These are phyloP conservation scores for Pandion haliaetus DNA, from an alignment of 2,113 vertebrate species.

Conservation along the genomic window DNA sequence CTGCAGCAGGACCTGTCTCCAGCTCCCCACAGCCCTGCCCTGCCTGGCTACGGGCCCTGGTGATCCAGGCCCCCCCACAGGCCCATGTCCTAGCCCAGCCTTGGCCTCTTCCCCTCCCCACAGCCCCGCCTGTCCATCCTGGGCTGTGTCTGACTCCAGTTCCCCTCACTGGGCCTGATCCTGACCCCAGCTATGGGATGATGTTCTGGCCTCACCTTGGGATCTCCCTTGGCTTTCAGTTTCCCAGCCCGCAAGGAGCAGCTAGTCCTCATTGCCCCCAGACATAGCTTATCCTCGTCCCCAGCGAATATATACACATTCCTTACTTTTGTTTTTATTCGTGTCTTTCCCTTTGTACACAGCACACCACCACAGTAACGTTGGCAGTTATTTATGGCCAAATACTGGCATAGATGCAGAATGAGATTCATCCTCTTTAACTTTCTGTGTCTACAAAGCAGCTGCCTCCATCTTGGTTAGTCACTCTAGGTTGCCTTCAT, in stretches of 20 bases:
- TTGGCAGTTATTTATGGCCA: background rate
- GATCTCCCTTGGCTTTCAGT: fast-evolving
- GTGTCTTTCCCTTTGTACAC: background rate
- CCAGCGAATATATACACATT: background rate
- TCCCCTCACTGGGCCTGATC: background rate
- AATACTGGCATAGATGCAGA: background rate
- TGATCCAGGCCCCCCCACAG: fast-evolving
- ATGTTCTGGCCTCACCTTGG: background rate
- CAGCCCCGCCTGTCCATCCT: background rate
- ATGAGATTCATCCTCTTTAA: background rate
- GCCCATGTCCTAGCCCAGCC: background rate
- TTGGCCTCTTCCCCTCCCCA: background rate
- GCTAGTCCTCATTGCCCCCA: background rate
- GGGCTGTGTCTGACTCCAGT: background rate
- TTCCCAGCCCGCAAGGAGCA: background rate
- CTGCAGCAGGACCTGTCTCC: too few species aligned
- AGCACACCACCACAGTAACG: too few species aligned
- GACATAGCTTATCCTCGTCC: background rate
- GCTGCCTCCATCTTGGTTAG: background rate
- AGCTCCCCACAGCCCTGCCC: background rate
- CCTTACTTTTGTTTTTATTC: background rate
- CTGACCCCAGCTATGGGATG: background rate
- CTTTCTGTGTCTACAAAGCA: background rate
- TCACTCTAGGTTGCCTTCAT: background rate
- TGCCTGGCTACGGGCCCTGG: background rate